These are phyloP conservation scores for Phoenicopterus ruber DNA, from an alignment of 2,113 vertebrate genomes.

Conservation along the genomic window DNA sequence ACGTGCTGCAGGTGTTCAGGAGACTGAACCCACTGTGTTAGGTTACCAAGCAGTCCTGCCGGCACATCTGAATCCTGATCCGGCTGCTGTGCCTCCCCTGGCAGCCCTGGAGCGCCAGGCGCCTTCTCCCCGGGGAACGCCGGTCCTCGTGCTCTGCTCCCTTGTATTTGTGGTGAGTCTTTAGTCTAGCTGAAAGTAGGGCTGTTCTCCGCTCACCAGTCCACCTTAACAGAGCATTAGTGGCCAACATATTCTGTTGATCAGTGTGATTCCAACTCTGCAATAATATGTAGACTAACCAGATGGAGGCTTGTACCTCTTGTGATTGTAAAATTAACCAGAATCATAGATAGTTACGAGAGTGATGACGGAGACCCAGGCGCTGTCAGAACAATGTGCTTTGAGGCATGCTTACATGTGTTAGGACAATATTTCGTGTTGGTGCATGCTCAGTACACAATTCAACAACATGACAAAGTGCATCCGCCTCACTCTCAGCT, in stretches of 20 bases:
- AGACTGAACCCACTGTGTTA: background rate
- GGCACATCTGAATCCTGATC: background rate
- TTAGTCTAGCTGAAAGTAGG: background rate
- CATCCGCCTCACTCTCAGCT: background rate
- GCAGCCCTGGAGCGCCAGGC: background rate
- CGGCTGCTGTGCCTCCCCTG: rapidly evolving
- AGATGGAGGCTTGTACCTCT: constrained; percentile 64
- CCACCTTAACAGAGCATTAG: constrained; percentile 49
- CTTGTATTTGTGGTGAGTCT: background rate
- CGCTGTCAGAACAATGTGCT: constrained; percentile 63
- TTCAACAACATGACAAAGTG: background rate
- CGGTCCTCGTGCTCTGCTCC: rapidly evolving
- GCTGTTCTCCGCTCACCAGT: background rate
- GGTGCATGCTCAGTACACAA: constrained; percentile 13
- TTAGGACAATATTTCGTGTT: constrained; percentile 39
- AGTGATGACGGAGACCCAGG: constrained; percentile 61
- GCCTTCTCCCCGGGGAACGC: rapidly evolving
- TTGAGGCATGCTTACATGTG: constrained; percentile 60
- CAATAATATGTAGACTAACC: constrained; percentile 56
- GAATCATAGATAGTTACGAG: constrained; percentile 44
- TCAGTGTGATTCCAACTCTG: constrained; percentile 45
- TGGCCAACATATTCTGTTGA: constrained; percentile 57
- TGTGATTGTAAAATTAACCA: constrained; percentile 60
- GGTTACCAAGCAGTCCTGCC: background rate
- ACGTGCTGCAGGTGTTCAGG: background rate